Conservation (phyloP, 2,797 vertebrate species). For the Pseudochaenichthys georgianus region DNA sequence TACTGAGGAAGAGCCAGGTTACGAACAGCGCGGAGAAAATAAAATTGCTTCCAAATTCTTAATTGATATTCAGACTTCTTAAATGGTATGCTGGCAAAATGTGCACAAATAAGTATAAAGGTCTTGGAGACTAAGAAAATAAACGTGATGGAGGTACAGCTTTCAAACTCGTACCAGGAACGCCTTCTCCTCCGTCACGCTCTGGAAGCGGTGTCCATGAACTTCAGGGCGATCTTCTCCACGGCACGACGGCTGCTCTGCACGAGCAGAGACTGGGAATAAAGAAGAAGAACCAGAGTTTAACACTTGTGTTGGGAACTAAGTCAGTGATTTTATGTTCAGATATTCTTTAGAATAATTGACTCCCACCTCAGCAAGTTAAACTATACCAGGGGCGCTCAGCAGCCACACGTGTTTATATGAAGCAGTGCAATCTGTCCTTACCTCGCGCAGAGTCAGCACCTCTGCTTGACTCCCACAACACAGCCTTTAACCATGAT, state of each 20-base stretch:
- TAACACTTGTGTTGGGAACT: not conserved
- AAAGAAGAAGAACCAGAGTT: not conserved
- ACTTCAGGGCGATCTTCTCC: slow-evolving; percentile 98
- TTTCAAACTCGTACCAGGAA: slow-evolving; percentile 91
- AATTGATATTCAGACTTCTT: too few relatives aligned
- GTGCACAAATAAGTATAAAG: too few relatives aligned
- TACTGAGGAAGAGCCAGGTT: slow-evolving; percentile 84
- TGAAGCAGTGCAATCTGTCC: not conserved
- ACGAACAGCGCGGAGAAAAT: slow-evolving; percentile 81
- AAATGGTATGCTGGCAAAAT: too few relatives aligned
- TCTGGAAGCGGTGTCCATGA: slow-evolving; percentile 99
- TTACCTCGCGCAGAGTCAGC: slow-evolving; percentile 96
- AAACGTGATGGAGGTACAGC: accelerated
- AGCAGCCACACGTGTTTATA: too few relatives aligned
- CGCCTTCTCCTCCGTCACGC: slow-evolving; percentile 94
- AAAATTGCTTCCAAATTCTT: not conserved
- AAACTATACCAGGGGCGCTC: too few relatives aligned
- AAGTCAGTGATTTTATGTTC: too few relatives aligned
- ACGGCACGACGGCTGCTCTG: slow-evolving; percentile 93
- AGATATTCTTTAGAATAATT: too few relatives aligned
- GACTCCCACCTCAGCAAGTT: too few relatives aligned
- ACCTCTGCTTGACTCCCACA: slow-evolving; percentile 97
- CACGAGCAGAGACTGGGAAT: slow-evolving; percentile 90
- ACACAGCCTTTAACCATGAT: slow-evolving; percentile 97
- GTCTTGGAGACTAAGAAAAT: not conserved